Base-by-base conservation (phyloP, 1,140 invertebrate species). In the Popillia japonica region DNA sequence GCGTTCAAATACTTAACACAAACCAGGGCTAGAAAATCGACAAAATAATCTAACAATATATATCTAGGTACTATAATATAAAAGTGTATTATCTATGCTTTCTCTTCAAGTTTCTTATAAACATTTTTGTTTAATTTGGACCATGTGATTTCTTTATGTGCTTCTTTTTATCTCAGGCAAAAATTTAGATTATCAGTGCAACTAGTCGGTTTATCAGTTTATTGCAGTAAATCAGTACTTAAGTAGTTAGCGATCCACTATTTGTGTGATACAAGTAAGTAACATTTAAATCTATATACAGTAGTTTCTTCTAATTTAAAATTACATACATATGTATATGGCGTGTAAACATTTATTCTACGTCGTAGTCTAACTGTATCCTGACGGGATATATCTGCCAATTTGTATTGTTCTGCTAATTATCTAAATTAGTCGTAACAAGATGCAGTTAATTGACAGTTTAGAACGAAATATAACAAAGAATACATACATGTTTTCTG, bases 11-110 rank as follows among this genome's bases (percentile, higher is more conserved):
- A n/a, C n/a, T 17, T 61, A 22, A 61, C 42, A 44, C 42, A 2
- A 44, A 14, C 42, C 14, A 44, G 42, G 42, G 42, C 42, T 14
- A 44, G 2, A 55, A 17, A 55, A 34, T 7, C n/a, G 6, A 55
- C 48, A n/a, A 55, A 55, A 55, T 55, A 34, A 34, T 55, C 48
- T n/a, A 6, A 17, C 48, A 3, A n/a, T 17, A 55, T 55, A 17
- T n/a, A n/a, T n/a, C 6, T 55, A 14, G 48, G n/a, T 55, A 34
- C 27, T 34, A 34, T 34, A 34, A 34, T 34, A 34, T 34, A 34
- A 34, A 34, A 34, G 27, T 68, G 22, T 68, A 68, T 68, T 68
- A 34, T 68, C 27, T 68, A 34, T 68, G 61, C 61, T 68, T 68
- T 68, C 23, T 68, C 61, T 27, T 61, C 7, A 1, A 27, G 20